A percentile compares a stretch with the other conserved stretches of the same genome.
phyloP scores from a whole-genome alignment of 2,797 vertebrate species.

The Eleutherodactylus coqui region DNA sequence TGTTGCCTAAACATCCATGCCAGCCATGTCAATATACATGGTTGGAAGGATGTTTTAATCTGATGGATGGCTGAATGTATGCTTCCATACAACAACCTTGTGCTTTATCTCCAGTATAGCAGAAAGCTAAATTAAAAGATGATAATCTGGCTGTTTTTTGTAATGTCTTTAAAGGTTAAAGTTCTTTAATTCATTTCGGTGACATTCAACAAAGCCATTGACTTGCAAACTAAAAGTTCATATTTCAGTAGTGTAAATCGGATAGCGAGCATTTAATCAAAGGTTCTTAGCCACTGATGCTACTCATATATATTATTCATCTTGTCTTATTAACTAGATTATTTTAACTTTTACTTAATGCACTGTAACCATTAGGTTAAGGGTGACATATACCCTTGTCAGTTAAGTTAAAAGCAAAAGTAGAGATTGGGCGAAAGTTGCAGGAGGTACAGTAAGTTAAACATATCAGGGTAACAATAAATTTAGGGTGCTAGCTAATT shows the following conservation, averaged over 20 bases:
- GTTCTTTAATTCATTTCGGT: constrained; percentile 23
- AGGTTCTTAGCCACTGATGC: constrained; percentile 15
- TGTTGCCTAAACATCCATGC: neutral
- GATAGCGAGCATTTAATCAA: constrained; percentile 26
- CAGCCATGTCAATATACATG: neutral
- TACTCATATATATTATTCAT: neutral
- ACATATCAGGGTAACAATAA: neutral
- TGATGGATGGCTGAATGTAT: neutral
- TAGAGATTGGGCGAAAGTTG: neutral
- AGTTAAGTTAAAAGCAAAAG: neutral
- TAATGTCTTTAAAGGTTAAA: constrained; percentile 40
- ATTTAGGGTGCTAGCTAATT: neutral
- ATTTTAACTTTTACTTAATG: constrained; percentile 8
- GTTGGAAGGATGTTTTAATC: neutral
- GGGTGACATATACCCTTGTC: neutral
- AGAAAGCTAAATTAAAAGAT: constrained; percentile 25
- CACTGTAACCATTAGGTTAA: neutral
- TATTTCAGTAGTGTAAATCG: constrained; percentile 31
- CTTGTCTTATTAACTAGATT: neutral
- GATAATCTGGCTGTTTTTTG: constrained; percentile 19
- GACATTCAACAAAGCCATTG: constrained; percentile 34
- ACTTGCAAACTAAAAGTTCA: constrained; percentile 37
- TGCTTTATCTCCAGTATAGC: neutral
- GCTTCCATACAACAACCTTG: neutral
- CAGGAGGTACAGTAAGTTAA: neutral